A percentile compares a stretch with the other conserved stretches of the same genome.
These are phyloP conservation scores for Bellardia pandia DNA, from an alignment of 2,888 invertebrate genomes.

Conservation along the genomic window DNA sequence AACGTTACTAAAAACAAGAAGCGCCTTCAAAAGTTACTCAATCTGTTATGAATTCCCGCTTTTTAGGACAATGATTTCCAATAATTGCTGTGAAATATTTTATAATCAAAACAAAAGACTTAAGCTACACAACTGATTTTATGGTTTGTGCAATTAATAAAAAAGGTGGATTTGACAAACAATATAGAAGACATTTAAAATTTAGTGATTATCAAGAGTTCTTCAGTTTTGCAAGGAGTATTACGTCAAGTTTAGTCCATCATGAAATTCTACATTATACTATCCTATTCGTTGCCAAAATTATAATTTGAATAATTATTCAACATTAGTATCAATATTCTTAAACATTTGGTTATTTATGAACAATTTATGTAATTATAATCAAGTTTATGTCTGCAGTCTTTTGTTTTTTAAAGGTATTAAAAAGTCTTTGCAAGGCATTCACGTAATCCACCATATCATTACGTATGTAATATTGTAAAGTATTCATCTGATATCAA, in stretches of 20 bases:
- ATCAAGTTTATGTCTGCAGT: conserved; percentile 38
- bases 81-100: conserved; percentile 7
- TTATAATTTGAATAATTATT: neutral
- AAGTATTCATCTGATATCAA: too few relatives aligned
- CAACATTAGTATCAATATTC: neutral
- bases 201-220: too few relatives aligned
- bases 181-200: neutral
- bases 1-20: too few relatives aligned
- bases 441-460: too few relatives aligned
- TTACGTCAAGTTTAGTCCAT: too few relatives aligned
- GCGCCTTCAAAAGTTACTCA: too few relatives aligned
- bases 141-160: neutral
- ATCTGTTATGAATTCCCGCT: too few relatives aligned
- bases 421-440: neutral
- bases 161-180: neutral
- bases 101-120: conserved; percentile 23
- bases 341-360: neutral
- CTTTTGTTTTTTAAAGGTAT: conserved; percentile 28
- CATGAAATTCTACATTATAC: too few relatives aligned
- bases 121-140: conserved; percentile 5
- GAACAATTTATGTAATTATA: conserved; percentile 12
- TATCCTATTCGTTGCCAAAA: too few relatives aligned
- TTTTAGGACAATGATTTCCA: too few relatives aligned
- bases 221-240: too few relatives aligned
- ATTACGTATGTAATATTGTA: too few relatives aligned